phyloP scores from a whole-genome alignment of 2,888 invertebrate species.

The Chrysolina haemoptera region DNA sequence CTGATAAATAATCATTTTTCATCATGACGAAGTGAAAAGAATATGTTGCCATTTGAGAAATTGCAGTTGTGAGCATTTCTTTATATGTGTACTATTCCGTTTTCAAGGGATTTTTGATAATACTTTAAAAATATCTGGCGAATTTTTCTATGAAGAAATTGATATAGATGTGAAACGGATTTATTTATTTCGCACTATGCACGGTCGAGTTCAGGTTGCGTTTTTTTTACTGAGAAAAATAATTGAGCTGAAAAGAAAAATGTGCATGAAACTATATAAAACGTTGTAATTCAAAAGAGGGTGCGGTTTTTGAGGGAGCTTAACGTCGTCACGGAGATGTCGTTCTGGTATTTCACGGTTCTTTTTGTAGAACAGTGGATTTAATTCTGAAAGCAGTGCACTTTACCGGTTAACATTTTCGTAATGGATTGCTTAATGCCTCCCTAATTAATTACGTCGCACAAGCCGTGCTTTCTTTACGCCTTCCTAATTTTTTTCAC shows the following conservation, averaged over 20 bases:
- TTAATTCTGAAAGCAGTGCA: slow-evolving; percentile 48
- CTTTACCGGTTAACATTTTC: slow-evolving; percentile 59
- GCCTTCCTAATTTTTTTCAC: slow-evolving; percentile 8
- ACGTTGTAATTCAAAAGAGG: slow-evolving; percentile 34
- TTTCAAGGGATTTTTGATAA: too few relatives aligned
- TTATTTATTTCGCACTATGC: too few relatives aligned
- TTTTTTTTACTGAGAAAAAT: slow-evolving; percentile 1
- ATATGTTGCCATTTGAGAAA: too few relatives aligned
- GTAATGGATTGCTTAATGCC: slow-evolving; percentile 65
- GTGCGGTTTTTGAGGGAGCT: slow-evolving; percentile 36
- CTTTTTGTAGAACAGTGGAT: slow-evolving; percentile 40
- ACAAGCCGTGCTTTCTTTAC: slow-evolving; percentile 33
- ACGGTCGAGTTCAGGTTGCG: too few relatives aligned
- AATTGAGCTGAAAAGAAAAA: slow-evolving; percentile 36
- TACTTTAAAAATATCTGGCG: too few relatives aligned
- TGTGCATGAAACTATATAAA: slow-evolving; percentile 37
- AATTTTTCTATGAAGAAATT: too few relatives aligned
- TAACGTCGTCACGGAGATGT: slow-evolving; percentile 44
- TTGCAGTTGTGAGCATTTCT: too few relatives aligned
- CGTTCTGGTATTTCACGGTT: slow-evolving; percentile 37
- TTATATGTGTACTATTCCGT: too few relatives aligned
- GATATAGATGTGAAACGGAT: too few relatives aligned
- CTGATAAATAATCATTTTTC: too few relatives aligned
- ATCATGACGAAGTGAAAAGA: too few relatives aligned
- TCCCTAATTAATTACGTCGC: slow-evolving; percentile 63